Conservation (phyloP, 2,797 vertebrate genomes). For the Cichlasoma orientale region DNA sequence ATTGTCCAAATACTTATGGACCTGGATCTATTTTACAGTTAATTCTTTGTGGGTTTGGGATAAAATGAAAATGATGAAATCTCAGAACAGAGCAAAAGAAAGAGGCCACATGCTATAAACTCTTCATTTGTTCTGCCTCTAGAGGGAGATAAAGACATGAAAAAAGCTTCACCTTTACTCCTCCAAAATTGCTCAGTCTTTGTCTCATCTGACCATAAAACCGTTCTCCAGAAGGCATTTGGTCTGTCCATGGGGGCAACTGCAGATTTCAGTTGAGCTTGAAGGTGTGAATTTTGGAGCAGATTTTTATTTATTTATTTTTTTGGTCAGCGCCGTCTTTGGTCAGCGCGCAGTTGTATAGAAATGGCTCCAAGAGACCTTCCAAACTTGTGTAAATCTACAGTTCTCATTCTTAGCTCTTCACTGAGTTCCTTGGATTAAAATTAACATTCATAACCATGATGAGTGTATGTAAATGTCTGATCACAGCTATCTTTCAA, state of each 20-base stretch:
- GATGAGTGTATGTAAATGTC: no score
- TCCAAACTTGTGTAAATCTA: no score
- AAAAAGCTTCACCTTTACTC: background rate
- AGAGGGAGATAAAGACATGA: slow-evolving; percentile 62
- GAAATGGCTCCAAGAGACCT: no score
- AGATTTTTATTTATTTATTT: no score
- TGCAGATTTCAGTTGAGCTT: background rate
- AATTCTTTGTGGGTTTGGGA: background rate
- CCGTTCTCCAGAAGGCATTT: background rate
- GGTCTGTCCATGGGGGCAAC: background rate
- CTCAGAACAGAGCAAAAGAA: background rate
- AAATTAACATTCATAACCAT: no score
- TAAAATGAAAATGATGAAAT: slow-evolving; percentile 17
- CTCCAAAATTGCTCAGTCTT: background rate
- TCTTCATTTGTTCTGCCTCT: slow-evolving; percentile 19
- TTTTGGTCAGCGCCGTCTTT: no score
- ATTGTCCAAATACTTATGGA: background rate
- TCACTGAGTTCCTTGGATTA: background rate
- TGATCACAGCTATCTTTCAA: background rate
- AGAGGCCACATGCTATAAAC: background rate
- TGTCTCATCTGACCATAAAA: background rate
- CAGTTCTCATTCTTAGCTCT: background rate
- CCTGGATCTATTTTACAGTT: background rate
- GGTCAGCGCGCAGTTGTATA: no score
- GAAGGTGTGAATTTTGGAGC: no score